Evolutionary conservation across 2,888 invertebrate genomes (phyloP).

Genomic region (Zootermopsis nevadensis): DNA sequence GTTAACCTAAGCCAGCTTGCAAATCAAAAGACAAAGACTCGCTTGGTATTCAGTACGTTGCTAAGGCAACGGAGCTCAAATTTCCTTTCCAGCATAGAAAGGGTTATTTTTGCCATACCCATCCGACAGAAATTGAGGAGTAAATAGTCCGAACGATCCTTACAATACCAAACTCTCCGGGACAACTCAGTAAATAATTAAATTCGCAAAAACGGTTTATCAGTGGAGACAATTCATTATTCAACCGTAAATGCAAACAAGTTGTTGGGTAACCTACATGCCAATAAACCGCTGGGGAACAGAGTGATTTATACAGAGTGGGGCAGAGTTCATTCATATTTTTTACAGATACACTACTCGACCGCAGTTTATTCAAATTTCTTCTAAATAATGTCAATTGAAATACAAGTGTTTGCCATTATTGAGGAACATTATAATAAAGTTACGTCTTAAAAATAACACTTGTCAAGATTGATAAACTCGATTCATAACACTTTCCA

Average conservation of each 20-base stretch:
- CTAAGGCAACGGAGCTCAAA: conserved; percentile 1
- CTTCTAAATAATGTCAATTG: no score
- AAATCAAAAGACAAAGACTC: conserved; percentile 16
- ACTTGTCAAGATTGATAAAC: no score
- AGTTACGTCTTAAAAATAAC: no score
- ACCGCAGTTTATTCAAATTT: no score
- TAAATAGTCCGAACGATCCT: background rate
- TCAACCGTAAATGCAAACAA: background rate
- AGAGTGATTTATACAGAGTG: background rate
- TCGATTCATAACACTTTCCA: no score
- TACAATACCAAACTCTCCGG: background rate
- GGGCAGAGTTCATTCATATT: no score
- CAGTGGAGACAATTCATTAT: background rate
- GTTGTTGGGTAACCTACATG: background rate
- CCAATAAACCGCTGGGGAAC: background rate
- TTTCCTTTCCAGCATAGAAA: background rate
- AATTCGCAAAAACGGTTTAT: conserved; percentile 1
- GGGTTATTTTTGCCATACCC: background rate
- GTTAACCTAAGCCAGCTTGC: background rate
- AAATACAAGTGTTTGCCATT: no score
- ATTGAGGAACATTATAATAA: no score
- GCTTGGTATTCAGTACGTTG: background rate
- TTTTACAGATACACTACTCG: no score
- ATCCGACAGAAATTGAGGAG: no score
- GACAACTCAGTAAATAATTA: background rate